phyloP scores from a whole-genome alignment of 2,797 vertebrate species.

The Squalus acanthias region DNA sequence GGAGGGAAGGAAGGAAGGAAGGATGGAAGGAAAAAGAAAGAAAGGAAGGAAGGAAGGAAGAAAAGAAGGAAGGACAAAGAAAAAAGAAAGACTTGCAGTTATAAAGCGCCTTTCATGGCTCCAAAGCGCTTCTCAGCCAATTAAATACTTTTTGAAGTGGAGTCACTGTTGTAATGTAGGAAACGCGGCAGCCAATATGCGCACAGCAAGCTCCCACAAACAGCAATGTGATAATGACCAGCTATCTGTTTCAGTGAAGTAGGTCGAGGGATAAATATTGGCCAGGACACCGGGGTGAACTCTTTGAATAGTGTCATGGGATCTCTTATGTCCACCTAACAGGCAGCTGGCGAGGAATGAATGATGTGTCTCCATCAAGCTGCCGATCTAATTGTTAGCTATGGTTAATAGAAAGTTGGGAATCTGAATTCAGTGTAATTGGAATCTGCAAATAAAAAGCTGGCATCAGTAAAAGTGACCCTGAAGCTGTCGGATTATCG shows the following conservation, averaged over 20 bases:
- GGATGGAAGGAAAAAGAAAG: background rate
- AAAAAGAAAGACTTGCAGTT: background rate
- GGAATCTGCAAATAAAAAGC: background rate
- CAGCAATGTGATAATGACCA: background rate
- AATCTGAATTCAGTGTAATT: background rate
- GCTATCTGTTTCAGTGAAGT: background rate
- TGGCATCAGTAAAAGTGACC: background rate
- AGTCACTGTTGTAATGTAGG: background rate
- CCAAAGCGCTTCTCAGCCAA: background rate
- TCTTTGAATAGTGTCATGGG: no score
- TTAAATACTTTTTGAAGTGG: background rate
- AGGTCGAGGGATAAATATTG: no score
- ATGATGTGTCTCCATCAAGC: background rate
- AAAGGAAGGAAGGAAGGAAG: background rate
- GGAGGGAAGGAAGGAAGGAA: background rate
- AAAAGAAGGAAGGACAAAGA: background rate
- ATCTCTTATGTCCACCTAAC: no score
- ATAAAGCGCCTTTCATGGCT: background rate
- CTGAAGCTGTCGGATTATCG: no score
- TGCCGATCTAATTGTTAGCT: background rate
- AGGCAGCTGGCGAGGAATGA: background rate
- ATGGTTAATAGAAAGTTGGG: background rate
- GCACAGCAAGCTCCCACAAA: background rate
- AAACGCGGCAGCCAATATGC: background rate
- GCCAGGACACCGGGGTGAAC: no score